Base-by-base conservation (phyloP, 53 echinoderm and acorn worm species). In the Patiria pectinifera region DNA sequence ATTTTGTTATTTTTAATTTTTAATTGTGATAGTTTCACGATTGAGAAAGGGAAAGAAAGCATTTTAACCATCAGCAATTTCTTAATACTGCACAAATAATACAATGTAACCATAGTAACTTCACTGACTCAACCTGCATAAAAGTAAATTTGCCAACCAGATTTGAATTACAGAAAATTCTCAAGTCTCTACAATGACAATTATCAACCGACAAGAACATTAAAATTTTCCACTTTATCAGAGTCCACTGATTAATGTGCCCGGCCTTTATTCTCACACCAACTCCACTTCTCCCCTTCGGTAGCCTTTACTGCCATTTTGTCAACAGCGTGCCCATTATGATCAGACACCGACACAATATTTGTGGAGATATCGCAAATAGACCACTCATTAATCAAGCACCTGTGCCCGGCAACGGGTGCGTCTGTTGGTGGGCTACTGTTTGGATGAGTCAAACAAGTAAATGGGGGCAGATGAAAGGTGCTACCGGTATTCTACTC, bases 231-330 rank as follows among this genome's bases (percentile, higher is more conserved):
- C 44, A 1, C 76, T 18, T 4, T 45, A 78, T 78, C 79, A 45
- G 45, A 78, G 79, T 78, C 47, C 79, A 78, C 11, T 46, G 79
- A 78, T 78, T 78, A 46, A 78, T 78, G 79, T 16, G 25, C 76
- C 11, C 26, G 11, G 43, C 76, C 26, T 76, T 78, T 11, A 44
- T 15, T 78, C 3, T 11, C 22, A n/a, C 45, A 46, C 45, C 12
- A 45, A 4, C 45, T 6, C 47, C 79, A 13, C 44, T 44, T 45
- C 35, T 3, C 76, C 26, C 76, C 26, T 11, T 2, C 25, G 1
- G 25, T 11, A 66, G 66, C 66, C 19, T 66, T 66, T 16, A 11
- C 66, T 14, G 66, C 14, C 66, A 13, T n/a, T 22, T 76, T 24
- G 46, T 45, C 79, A 78, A 78, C 79, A 78, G 35, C 79, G 45